Conservation (phyloP, 1,140 invertebrate species). For the Gryllus bimaculatus region DNA sequence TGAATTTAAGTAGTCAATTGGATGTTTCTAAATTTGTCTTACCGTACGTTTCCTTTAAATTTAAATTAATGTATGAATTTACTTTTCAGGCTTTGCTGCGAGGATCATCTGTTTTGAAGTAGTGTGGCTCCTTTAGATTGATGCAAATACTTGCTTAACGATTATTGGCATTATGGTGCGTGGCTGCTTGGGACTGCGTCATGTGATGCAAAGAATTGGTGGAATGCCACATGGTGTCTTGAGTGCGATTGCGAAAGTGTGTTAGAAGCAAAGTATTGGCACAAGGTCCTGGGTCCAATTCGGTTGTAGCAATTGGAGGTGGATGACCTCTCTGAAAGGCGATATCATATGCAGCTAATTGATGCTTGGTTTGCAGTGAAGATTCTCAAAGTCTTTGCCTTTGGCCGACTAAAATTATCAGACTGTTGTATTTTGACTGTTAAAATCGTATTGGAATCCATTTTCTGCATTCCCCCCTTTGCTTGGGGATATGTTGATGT, state of each 20-base stretch:
- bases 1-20: not conserved
- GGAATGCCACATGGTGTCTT: conserved; percentile 45
- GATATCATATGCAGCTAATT: conserved; percentile 57
- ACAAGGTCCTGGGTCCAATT: conserved; percentile 53
- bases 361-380: conserved; percentile 54
- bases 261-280: conserved; percentile 43
- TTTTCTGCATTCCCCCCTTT: not conserved
- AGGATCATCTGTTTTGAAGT: conserved; percentile 52
- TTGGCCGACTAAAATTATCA: not conserved
- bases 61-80: not conserved
- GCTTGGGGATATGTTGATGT: not conserved
- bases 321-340: conserved; percentile 44
- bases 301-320: conserved; percentile 67
- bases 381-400: not conserved
- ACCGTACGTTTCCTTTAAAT: not conserved
- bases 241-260: conserved; percentile 39
- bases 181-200: conserved; percentile 61
- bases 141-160: conserved; percentile 55
- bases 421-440: not conserved
- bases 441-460: not conserved
- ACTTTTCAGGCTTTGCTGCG: conserved; percentile 36
- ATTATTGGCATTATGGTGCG: conserved; percentile 54
- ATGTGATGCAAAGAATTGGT: conserved; percentile 42
- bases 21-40: not conserved
- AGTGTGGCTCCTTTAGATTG: conserved; percentile 57